A percentile compares a stretch with the other conserved stretches of the same genome.
Evolutionary conservation across 1,140 invertebrate genomes (phyloP).

Genomic region (Nomia melanderi): DNA sequence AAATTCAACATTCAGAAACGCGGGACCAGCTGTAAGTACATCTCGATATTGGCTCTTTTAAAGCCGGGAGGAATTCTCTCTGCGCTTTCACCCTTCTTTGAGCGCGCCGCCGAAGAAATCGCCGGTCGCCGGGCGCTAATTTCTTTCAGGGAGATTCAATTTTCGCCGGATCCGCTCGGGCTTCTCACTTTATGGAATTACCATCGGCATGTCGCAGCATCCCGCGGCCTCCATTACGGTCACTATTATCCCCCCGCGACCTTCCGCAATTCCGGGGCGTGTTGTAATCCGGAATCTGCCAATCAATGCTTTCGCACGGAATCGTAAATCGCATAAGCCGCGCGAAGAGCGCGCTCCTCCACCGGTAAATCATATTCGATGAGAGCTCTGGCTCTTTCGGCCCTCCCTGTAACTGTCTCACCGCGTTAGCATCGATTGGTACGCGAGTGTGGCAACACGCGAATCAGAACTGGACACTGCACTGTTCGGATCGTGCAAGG

Average conservation of each 20-base stretch:
- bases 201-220: conserved; percentile 14
- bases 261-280: conserved; percentile 55
- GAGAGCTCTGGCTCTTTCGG: too few species aligned
- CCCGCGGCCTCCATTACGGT: conserved; percentile 31
- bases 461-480: not conserved
- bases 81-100: not conserved
- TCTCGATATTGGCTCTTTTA: not conserved
- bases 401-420: too few species aligned
- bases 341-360: conserved; percentile 21
- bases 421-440: conserved; percentile 50
- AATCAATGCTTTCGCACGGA: conserved; percentile 59
- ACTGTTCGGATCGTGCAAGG: too few species aligned
- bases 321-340: conserved; percentile 46
- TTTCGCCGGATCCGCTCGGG: conserved; percentile 25
- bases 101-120: not conserved
- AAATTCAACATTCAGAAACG: not conserved
- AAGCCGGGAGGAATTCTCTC: not conserved
- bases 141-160: conserved; percentile 44
- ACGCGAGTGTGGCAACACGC: conserved; percentile 1
- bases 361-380: conserved; percentile 56
- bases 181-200: conserved; percentile 56
- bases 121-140: conserved; percentile 34
- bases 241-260: conserved; percentile 56
- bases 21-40: not conserved
- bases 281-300: conserved; percentile 41